phyloP scores from a whole-genome alignment of 2,888 invertebrate species.

The Metallyticus violacea region DNA sequence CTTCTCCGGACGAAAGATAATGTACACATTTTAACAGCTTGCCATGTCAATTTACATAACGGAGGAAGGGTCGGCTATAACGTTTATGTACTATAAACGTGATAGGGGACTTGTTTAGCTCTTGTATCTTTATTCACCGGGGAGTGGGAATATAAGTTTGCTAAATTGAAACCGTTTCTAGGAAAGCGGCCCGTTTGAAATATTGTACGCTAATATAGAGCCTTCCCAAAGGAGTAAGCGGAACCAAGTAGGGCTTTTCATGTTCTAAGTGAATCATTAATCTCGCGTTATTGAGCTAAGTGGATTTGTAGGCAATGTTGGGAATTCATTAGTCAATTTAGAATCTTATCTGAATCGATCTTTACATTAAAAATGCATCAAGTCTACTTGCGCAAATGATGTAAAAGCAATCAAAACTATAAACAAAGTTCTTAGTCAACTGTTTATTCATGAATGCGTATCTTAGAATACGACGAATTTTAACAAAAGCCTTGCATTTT shows the following conservation, averaged over 20 bases:
- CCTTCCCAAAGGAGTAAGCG: too few relatives aligned
- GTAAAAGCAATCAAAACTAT: too few relatives aligned
- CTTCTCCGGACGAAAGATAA: not conserved
- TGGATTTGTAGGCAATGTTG: not conserved
- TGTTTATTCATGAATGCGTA: too few relatives aligned
- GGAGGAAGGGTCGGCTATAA: not conserved
- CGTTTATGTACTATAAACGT: too few relatives aligned
- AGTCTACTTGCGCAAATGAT: too few relatives aligned
- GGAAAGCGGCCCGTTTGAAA: not conserved
- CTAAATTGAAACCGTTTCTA: not conserved
- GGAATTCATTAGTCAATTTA: not conserved
- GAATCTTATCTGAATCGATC: too few relatives aligned
- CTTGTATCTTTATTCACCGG: not conserved
- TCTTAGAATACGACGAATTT: too few relatives aligned
- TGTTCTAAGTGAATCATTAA: not conserved
- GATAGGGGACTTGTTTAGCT: not conserved
- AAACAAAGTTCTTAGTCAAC: too few relatives aligned
- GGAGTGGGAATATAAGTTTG: not conserved
- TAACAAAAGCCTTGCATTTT: too few relatives aligned
- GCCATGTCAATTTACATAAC: not conserved
- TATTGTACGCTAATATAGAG: not conserved
- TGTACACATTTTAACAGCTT: too few relatives aligned
- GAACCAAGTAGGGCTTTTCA: too few relatives aligned
- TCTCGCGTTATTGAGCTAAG: not conserved
- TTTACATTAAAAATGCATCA: too few relatives aligned